Evolutionary conservation across 2,113 vertebrate species (phyloP), one percentile per base, ranked within the genome.

Genomic region (Neodontobutis hainanensis): DNA sequence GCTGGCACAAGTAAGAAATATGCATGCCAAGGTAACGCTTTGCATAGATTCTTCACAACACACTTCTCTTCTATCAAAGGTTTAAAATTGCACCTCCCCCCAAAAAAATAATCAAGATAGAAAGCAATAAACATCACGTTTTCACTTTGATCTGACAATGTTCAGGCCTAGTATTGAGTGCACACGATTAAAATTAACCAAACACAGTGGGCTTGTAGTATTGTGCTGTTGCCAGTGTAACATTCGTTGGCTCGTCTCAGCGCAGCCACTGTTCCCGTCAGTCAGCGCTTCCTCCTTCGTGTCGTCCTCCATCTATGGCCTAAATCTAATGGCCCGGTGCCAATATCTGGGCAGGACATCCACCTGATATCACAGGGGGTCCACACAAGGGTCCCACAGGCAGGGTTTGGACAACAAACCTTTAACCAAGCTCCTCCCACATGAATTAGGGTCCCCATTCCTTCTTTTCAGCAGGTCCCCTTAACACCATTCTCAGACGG

Each of bases 191-290:
- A 55, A 52, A 55, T 67, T 1, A 65, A 60, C 49, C 43, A 16
- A 61, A 67, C 42, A n/a, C 51, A 19, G 47, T 8, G 48, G 53
- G 51, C 15, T 36, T 49, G 65, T 77, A 61, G 57, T 51, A 68
- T 55, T 62, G 53, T 10, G 44, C 38, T 66, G 55, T 51, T 64
- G 53, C 64, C 55, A 68, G 70, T 47, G 16, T 42, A 58, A 5
- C 47, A 66, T 68, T 78, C 52, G 55, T 49, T 63, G 78, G 75
- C 50, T 53, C 58, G 71, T 75, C 65, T 60, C 44, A 53, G 62
- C 59, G 40, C 75, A 68, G 69, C 85, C 84, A 69, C 87, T 90
- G 87, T 85, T 86, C 74, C 87, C 62, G 87, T 90, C 87, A 88
- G 55, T 90, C 88, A 88, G 62, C 77, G 38, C 45, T 55, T 65